Conservation (phyloP, 2,888 invertebrate genomes). For the Epistrophe eligans region DNA sequence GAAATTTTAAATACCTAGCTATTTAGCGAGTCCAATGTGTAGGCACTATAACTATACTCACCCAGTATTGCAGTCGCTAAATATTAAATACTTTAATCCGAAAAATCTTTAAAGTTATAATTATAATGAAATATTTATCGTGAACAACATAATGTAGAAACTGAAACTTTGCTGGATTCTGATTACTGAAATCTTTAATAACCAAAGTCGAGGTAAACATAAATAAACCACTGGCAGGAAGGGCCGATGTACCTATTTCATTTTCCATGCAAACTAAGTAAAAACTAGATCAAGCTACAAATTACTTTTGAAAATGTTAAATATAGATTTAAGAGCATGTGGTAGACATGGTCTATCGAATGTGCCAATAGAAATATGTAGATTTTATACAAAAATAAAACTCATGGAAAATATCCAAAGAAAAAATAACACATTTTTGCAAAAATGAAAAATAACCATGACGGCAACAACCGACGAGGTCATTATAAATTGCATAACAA, state of each 20-base stretch:
- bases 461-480: conserved; percentile 47
- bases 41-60: no score
- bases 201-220: no score
- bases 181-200: no score
- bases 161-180: no score
- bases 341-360: conserved; percentile 10
- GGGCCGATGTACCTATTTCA: neutral
- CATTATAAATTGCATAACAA: conserved; percentile 65
- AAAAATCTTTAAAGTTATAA: no score
- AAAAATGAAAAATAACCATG: conserved; percentile 47
- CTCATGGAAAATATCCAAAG: conserved; percentile 56
- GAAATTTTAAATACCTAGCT: no score
- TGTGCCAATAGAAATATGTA: conserved; percentile 22
- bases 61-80: no score
- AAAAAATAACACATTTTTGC: conserved; percentile 1
- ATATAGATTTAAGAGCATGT: conserved; percentile 26
- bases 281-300: conserved; percentile 6
- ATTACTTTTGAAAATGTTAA: conserved; percentile 26
- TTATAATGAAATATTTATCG: no score
- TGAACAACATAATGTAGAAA: no score
- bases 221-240: neutral
- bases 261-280: neutral
- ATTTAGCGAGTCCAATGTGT: no score
- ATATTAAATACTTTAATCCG: no score
- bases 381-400: conserved; percentile 39